phyloP scores from a whole-genome alignment of 2,888 invertebrate species.

The Tubulanus polymorphus region DNA sequence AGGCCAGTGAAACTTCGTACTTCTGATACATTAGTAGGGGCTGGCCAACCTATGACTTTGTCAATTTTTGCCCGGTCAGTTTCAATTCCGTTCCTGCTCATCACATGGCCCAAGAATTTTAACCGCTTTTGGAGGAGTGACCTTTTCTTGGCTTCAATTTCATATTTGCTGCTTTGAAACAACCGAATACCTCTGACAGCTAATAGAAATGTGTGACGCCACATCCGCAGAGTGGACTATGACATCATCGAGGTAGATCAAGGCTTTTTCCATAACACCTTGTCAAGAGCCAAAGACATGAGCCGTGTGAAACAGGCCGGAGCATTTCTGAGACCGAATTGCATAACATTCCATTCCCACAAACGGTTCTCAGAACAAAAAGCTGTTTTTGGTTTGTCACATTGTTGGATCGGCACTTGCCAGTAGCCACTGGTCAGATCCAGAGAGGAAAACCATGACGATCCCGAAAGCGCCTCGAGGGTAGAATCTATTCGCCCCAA shows the following conservation, averaged over 20 bases:
- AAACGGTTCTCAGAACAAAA: not conserved
- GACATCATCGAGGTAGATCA: conserved; percentile 4
- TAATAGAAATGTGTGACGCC: conserved; percentile 2
- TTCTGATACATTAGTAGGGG: not conserved
- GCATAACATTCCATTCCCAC: not conserved
- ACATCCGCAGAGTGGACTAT: not conserved
- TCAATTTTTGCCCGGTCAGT: conserved; percentile 6
- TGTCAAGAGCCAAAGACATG: not conserved
- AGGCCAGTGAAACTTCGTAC: conserved; percentile 6
- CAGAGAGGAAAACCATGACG: conserved; percentile 10
- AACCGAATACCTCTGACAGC: conserved; percentile 4
- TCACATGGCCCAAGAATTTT: conserved; percentile 12
- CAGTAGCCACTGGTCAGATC: conserved; percentile 14
- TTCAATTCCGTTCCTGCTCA: conserved; percentile 5
- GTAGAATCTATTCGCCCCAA: not conserved
- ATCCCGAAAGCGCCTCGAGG: not conserved
- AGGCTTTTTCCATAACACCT: too few species aligned
- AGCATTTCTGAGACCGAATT: not conserved
- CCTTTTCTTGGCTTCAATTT: conserved; percentile 14
- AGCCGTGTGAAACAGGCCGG: not conserved
- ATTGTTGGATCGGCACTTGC: conserved; percentile 8
- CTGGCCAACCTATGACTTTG: conserved; percentile 2
- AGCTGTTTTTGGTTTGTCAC: conserved; percentile 3
- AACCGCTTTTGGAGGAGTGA: conserved; percentile 7
- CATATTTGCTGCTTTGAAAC: conserved; percentile 3